Base-by-base conservation (phyloP, 2,888 invertebrate species). In the Poecilus cupreus region DNA sequence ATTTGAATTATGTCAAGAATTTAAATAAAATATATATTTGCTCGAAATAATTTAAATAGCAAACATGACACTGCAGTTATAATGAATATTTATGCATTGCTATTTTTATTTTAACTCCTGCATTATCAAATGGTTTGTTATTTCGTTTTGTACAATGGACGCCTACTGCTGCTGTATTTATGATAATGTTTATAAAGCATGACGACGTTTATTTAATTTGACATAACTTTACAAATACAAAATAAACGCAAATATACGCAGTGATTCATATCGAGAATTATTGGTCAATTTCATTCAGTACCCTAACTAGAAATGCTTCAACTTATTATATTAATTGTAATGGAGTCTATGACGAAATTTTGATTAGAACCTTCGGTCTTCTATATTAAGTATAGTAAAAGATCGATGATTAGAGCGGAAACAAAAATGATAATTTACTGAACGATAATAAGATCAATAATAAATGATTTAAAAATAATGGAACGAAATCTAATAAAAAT, bases 1-100 rank as follows among this genome's bases (percentile, higher is more conserved):
- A 37, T 68, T 16, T 68, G 37, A 32, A 68, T 68, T 68, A 37
- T 37, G 64, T 68, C 64, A 68, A 68, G 37, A 68, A 37, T 68
- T 68, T 68, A 37, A 68, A 68, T 68, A 68, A 37, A 68, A 68
- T 68, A 51, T 20, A 51, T 18, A 68, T 60, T 68, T 68, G 64
- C 18, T 10, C 11, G 32, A 37, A 68, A 37, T 68, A 37, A 68
- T 68, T 68, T 68, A 37, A 68, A 68, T 68, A 37, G 37, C 64
- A 68, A 68, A 68, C 18, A 68, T 37, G 8, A 2, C 18, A 11
- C 37, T 32, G 64, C 32, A 32, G 37, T 68, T 18, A 68, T 37
- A 68, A 68, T 68, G 60, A 60, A 60, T 60, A 60, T 60, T 60
- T 60, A 60, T 60, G n/a, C 24, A 26, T 60, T 13, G 24, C 60